Percentiles rank a stretch among this genome's conserved stretches.
phyloP scores from a whole-genome alignment of 2,113 vertebrate species.

The Myocastor coypus region DNA sequence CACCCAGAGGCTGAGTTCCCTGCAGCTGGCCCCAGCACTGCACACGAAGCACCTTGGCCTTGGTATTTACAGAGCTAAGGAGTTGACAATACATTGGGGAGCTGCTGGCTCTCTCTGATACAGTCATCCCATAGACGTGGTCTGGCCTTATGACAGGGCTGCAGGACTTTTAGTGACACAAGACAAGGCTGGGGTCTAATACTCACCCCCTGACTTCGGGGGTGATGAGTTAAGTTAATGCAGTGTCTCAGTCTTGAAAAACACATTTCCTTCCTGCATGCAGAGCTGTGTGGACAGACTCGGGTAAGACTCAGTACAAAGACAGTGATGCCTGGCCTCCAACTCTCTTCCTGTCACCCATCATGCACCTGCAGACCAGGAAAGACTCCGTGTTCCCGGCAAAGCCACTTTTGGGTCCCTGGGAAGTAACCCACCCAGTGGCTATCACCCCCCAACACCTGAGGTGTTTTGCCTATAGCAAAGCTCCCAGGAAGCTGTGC shows the following conservation, averaged over 20 bases:
- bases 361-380: background rate
- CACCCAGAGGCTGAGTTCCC: background rate
- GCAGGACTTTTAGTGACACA: background rate
- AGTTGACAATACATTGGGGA: background rate
- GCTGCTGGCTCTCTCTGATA: background rate
- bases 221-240: background rate
- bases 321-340: background rate
- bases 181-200: background rate
- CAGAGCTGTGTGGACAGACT: background rate
- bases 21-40: background rate
- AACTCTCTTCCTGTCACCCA: background rate
- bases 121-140: background rate
- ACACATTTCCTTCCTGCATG: background rate
- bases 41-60: background rate
- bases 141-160: background rate
- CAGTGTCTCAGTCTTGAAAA: background rate
- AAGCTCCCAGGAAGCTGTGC: background rate
- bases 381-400: background rate
- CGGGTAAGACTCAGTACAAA: background rate
- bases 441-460: background rate
- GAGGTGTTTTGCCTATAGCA: background rate
- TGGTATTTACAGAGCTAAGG: background rate
- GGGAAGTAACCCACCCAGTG: background rate
- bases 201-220: background rate
- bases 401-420: background rate